Evolutionary conservation across 2,797 vertebrate species (phyloP), one percentile per base, ranked within the genome.

Genomic region (Aeoliscus strigatus): DNA sequence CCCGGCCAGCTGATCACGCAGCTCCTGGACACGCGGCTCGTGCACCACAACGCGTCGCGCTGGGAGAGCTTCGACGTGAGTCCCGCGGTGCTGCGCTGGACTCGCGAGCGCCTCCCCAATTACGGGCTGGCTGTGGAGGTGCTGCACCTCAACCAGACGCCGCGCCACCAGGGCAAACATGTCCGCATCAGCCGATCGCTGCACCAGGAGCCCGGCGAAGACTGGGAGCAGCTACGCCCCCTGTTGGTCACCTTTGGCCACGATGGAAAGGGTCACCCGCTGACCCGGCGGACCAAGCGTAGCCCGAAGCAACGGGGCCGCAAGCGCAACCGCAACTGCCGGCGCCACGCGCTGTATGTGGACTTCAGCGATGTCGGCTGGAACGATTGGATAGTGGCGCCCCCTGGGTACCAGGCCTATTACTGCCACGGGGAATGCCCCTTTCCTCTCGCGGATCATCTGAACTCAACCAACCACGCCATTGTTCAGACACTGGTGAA

Each of bases 311-410:
- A 77, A 53, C 77, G 92, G 65, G 86, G 90, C 27, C 91, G 94
- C 39, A 97, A 96, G 81, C 92, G 91, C 75, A 96, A 90, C 75
- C 93, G 92, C 77, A 94, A 92, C 89, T 99, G 96, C 72, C 87
- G 94, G 38, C 91, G 96, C 56, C 95, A 99, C 46, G 89, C 94
- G 1, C 90, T 99, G 34, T 97, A 98, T 2, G 96, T 98, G 87
- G 96, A 99, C 89, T 99, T 99, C 83, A 99, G 96, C 31, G 96
- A 98, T 1, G 96, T 98, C 67, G 93, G 94, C 75, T 99, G 96
- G 96, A 98, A 99, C 52, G 96, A 98, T 88, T 99, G 96, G 96
- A 99, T 99, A 75, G 96, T 98, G 88, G 96, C 96, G 2, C 96
- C 96, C 4, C 96, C 96, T 30, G 96, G 96, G 13, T 98, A 99